Evolutionary conservation across 2,888 invertebrate species (phyloP).

Genomic region (Embidobia sp.): DNA sequence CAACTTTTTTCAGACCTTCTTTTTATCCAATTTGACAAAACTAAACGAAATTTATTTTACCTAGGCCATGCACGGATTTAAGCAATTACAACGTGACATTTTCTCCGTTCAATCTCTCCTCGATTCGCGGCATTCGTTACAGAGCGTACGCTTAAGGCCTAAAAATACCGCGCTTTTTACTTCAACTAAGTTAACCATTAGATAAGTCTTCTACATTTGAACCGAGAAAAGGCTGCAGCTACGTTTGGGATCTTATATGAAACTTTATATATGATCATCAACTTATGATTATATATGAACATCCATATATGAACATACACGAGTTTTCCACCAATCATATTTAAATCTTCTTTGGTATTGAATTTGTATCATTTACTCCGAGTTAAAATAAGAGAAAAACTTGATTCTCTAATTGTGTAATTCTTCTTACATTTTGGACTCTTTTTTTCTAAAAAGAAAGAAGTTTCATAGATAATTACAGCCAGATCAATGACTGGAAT

Average conservation of each 20-base stretch:
- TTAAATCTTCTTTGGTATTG: too few relatives aligned
- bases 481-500: too few relatives aligned
- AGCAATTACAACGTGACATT: conserved; percentile 12
- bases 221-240: conserved; percentile 8
- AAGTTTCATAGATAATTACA: too few relatives aligned
- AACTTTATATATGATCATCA: conserved; percentile 18
- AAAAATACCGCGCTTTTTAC: conserved; percentile 20
- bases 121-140: conserved; percentile 5
- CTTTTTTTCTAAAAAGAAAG: too few relatives aligned
- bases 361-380: too few relatives aligned
- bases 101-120: not conserved
- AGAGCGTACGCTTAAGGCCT: conserved; percentile 16
- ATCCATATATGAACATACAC: too few relatives aligned
- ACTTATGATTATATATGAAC: conserved; percentile 12
- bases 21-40: too few relatives aligned
- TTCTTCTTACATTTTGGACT: too few relatives aligned
- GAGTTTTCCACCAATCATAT: too few relatives aligned
- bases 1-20: too few relatives aligned
- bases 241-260: conserved; percentile 22
- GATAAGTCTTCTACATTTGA: conserved; percentile 52
- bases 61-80: conserved; percentile 24
- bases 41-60: not conserved
- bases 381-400: too few relatives aligned
- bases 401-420: too few relatives aligned
- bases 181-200: conserved; percentile 34